phyloP scores from a whole-genome alignment of 2,113 vertebrate species.

The Pterocles gutturalis region DNA sequence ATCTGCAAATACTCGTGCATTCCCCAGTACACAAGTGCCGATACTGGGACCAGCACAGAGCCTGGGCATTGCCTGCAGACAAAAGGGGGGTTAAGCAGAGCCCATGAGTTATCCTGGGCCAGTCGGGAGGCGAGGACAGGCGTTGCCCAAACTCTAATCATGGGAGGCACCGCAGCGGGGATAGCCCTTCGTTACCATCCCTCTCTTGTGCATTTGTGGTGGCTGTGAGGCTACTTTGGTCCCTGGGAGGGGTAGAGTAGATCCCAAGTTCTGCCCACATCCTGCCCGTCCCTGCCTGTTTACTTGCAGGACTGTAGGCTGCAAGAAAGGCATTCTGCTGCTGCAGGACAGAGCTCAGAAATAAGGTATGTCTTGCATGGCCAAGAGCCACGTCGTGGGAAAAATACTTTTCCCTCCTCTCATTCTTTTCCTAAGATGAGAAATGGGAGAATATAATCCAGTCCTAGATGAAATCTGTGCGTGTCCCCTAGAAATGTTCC shows the following conservation, averaged over 20 bases:
- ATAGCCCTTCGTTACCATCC: neutral
- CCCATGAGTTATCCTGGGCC: neutral
- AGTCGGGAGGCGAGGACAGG: neutral
- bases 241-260: conserved; percentile 46
- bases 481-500: neutral
- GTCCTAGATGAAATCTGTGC: neutral
- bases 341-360: neutral
- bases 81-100: neutral
- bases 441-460: neutral
- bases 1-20: neutral
- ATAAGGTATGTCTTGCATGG: neutral
- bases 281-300: conserved; percentile 55
- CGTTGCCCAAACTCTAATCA: neutral
- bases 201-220: conserved; percentile 13
- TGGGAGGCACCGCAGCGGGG: neutral
- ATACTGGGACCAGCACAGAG: neutral
- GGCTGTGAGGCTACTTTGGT: conserved; percentile 53
- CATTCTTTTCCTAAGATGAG: neutral
- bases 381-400: neutral
- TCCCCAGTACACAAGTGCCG: rapidly evolving
- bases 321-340: neutral
- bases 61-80: neutral
- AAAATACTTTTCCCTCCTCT: neutral
- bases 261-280: conserved; percentile 61
- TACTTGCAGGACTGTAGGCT: conserved; percentile 12